A percentile compares a stretch with the other conserved stretches of the same genome.
Evolutionary conservation across 2,113 vertebrate genomes (phyloP).

Genomic region (Nothobranchius furzeri): DNA sequence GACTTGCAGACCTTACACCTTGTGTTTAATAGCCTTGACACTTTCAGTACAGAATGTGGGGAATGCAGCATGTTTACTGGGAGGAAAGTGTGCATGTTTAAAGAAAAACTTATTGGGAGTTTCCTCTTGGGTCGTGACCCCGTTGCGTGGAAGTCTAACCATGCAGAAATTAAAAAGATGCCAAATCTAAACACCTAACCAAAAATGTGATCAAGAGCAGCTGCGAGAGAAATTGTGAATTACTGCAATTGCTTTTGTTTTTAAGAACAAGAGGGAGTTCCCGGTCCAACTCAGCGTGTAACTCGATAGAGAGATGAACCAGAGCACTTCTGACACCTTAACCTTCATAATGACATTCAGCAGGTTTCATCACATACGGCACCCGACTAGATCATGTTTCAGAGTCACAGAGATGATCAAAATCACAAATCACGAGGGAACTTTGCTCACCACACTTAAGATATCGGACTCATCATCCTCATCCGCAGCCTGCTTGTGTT

Average conservation of each 20-base stretch:
- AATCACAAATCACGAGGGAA: slow-evolving; percentile 6
- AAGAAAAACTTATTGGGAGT: slow-evolving; percentile 31
- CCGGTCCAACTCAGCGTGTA: slow-evolving; percentile 29
- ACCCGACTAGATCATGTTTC: slow-evolving; percentile 2
- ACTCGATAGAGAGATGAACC: slow-evolving; percentile 49
- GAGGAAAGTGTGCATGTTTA: slow-evolving; percentile 29
- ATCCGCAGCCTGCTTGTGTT: slow-evolving; percentile 8
- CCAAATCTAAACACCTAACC: background rate
- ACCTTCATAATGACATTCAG: slow-evolving; percentile 15
- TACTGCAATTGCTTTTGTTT: background rate
- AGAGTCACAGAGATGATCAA: background rate
- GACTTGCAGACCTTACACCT: slow-evolving; percentile 25
- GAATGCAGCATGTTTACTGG: slow-evolving; percentile 54
- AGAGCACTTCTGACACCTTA: slow-evolving; percentile 37
- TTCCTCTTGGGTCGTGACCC: slow-evolving; percentile 40
- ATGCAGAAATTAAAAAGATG: background rate
- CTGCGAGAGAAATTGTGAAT: background rate
- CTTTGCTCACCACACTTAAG: slow-evolving; percentile 13
- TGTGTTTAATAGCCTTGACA: slow-evolving; percentile 59
- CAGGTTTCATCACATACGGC: slow-evolving; percentile 33
- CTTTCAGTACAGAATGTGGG: slow-evolving; percentile 64
- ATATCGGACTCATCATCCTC: background rate
- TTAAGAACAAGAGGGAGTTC: slow-evolving; percentile 18
- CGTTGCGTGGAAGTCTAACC: slow-evolving; percentile 7
- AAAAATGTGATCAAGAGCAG: background rate